phyloP scores from a whole-genome alignment of 2,888 invertebrate genomes.

The Drosophila borborema region DNA sequence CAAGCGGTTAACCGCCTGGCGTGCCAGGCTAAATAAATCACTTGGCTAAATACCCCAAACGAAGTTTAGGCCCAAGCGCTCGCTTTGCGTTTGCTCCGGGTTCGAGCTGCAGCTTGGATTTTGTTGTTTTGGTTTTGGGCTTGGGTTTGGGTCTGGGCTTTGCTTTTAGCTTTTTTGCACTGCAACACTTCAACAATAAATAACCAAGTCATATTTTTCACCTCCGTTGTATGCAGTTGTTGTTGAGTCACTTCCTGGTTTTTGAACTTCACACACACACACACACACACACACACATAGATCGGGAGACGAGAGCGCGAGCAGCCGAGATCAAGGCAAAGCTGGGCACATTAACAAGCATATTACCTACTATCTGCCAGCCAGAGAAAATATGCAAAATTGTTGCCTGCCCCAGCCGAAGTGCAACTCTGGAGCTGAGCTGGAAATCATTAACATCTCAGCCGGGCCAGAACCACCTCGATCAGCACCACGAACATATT shows the following conservation, averaged over 20 bases:
- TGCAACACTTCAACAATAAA: conserved; percentile 81
- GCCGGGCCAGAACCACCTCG: conserved; percentile 51
- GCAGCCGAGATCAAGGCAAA: conserved; percentile 48
- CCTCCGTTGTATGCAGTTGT: conserved; percentile 66
- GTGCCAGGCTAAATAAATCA: conserved; percentile 73
- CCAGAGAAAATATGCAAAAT: conserved; percentile 75
- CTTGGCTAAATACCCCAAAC: conserved; percentile 78
- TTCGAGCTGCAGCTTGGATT: conserved; percentile 18
- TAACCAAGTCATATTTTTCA: conserved; percentile 81
- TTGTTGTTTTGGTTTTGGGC: conserved; percentile 1
- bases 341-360: conserved; percentile 78
- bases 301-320: neutral
- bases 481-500: conserved; percentile 74
- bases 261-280: conserved; percentile 63
- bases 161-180: conserved; percentile 70
- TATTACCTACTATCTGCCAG: conserved; percentile 76
- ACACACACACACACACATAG: neutral
- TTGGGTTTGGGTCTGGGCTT: conserved; percentile 20
- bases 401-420: conserved; percentile 48
- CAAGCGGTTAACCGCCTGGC: conserved; percentile 70
- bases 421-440: conserved; percentile 26
- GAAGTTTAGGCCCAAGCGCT: conserved; percentile 71
- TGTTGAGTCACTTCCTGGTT: conserved; percentile 81
- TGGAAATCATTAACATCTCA: conserved; percentile 80
- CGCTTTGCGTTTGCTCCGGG: conserved; percentile 45